Percentiles rank a stretch among this genome's conserved stretches.
Conservation (phyloP, 2,888 invertebrate species). For the Apantesis nais region DNA sequence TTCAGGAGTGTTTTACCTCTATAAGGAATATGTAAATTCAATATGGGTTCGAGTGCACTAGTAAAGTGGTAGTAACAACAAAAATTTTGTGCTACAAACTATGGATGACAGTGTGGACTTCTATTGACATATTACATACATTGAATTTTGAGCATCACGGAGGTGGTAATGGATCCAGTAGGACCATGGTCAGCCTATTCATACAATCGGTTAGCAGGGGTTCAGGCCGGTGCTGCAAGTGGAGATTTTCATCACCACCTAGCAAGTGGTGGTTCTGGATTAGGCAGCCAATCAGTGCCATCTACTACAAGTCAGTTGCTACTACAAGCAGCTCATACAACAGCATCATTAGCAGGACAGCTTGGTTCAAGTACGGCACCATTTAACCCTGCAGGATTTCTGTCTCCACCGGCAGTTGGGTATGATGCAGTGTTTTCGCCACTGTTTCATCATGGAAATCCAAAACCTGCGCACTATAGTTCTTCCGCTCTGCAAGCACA, state of each 20-base stretch:
- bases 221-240: constrained; percentile 88
- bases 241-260: constrained; percentile 89
- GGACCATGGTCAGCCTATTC: constrained; percentile 95
- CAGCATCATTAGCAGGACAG: constrained; percentile 87
- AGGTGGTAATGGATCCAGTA: constrained; percentile 93
- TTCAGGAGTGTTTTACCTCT: constrained; percentile 74
- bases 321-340: constrained; percentile 87
- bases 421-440: constrained; percentile 94
- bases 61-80: constrained; percentile 68
- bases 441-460: constrained; percentile 91
- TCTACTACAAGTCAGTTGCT: constrained; percentile 89
- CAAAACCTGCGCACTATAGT: constrained; percentile 91
- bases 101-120: constrained; percentile 85
- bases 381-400: constrained; percentile 89
- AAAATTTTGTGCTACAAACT: constrained; percentile 74
- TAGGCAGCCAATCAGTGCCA: constrained; percentile 84
- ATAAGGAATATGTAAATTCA: constrained; percentile 64
- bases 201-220: constrained; percentile 92
- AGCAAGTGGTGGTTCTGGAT: constrained; percentile 85
- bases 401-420: constrained; percentile 90
- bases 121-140: constrained; percentile 80
- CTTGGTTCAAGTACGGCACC: constrained; percentile 87
- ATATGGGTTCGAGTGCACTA: constrained; percentile 70
- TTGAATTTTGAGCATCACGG: constrained; percentile 76
- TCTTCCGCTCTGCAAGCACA: constrained; percentile 86